Percentiles rank a stretch among this genome's conserved stretches.
These are phyloP conservation scores for Phocides pigmalion DNA, from an alignment of 1,140 invertebrate species.

Conservation along the genomic window DNA sequence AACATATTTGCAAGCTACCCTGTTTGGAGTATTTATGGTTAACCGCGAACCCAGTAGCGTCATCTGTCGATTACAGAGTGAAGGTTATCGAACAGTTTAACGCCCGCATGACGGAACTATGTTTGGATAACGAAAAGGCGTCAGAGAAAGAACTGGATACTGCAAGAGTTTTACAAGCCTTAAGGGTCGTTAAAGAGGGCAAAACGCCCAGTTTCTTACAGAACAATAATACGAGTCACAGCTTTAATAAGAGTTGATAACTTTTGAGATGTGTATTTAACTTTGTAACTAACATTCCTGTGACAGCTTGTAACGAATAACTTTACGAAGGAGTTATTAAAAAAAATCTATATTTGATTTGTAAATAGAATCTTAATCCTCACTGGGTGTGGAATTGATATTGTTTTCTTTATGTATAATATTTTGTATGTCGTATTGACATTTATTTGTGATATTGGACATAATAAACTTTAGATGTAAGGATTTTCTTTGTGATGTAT, in stretches of 20 bases:
- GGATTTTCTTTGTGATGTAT: slow-evolving; percentile 11
- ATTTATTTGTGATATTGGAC: slow-evolving; percentile 30
- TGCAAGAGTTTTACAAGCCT: slow-evolving; percentile 93
- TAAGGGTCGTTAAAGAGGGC: slow-evolving; percentile 86
- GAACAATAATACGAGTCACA: slow-evolving; percentile 70
- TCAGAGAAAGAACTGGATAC: slow-evolving; percentile 95
- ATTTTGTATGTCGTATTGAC: slow-evolving; percentile 29
- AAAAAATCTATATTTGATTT: not conserved
- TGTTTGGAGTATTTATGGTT: slow-evolving; percentile 94
- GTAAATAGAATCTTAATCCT: slow-evolving; percentile 2
- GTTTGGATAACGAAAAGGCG: slow-evolving; percentile 93
- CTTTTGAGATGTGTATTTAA: not conserved
- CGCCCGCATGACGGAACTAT: slow-evolving; percentile 89
- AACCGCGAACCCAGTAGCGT: slow-evolving; percentile 94
- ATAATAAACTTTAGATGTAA: slow-evolving; percentile 24
- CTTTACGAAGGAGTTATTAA: too few species aligned
- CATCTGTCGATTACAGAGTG: slow-evolving; percentile 94
- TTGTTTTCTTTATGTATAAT: slow-evolving; percentile 25
- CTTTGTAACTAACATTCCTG: too few species aligned
- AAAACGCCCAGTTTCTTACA: slow-evolving; percentile 77
- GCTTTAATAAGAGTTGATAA: slow-evolving; percentile 70
- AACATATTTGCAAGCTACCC: slow-evolving; percentile 91
- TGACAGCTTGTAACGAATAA: too few species aligned
- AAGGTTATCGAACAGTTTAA: slow-evolving; percentile 94
- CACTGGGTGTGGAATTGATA: slow-evolving; percentile 26